Evolutionary conservation across 2,888 invertebrate species (phyloP), one percentile per base, ranked within the genome.

Genomic region (Synanthedon formicaeformis): DNA sequence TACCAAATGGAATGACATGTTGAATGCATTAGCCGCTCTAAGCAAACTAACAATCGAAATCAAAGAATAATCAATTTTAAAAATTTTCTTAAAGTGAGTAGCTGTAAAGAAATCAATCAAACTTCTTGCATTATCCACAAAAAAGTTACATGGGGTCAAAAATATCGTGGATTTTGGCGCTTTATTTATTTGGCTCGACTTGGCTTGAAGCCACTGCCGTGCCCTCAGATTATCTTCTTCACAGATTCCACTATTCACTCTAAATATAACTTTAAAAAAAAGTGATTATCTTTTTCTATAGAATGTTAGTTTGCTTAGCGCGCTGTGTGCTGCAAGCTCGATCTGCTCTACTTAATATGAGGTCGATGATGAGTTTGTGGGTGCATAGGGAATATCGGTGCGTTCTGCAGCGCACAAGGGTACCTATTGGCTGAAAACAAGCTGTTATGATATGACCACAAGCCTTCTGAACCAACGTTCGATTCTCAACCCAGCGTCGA

Each of bases 1-100:
- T 86, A 86, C 82, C 86, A 64, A 75, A 84, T 85, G 84, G 80
- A 81, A 85, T 83, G 83, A 75, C 69, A 79, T 78, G 77, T 76
- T 67, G 69, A 75, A 77, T 82, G 81, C 83, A 70, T 71, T 65
- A 64, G 66, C 71, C 71, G 68, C 78, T 72, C 83, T 80, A 84
- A 85, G 85, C 86, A 81, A 84, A 78, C 83, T 79, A 71, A 66
- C 14, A 58, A n/a, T n/a, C n/a, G n/a, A n/a, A n/a, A 54, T 16
- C 1, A 34, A 10, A 34, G 10, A 10, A 34, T 34, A 34, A 34
- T 2, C 8, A 34, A 34, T 10, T 34, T 34, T 10, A 10, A 34
- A 34, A 10, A 2, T 34, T 8, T 34, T 1, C 34, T 34, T 34
- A 10, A 34, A 3, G 10, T 34, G 34, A 34, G 34, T 34, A 34